Evolutionary conservation across 2,797 vertebrate genomes (phyloP), one percentile per base, ranked within the genome.

Genomic region (Epinephelus awoara): DNA sequence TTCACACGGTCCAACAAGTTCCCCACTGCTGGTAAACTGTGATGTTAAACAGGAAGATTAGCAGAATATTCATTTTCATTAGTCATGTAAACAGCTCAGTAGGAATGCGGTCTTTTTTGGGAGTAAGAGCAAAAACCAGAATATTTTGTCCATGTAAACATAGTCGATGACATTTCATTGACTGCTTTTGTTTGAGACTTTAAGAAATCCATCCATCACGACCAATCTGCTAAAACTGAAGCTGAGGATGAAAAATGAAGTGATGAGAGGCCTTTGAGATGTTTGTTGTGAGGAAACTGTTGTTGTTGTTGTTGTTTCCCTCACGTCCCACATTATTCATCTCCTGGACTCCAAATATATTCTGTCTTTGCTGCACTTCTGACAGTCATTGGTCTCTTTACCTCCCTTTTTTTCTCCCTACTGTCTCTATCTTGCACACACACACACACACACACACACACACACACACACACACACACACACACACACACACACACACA

Each of bases 371-470:
- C 49, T 55, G 44, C 7, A 14, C n/a, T 21, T 57, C 55, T 56
- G 29, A 55, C 49, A 7, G 6, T 67, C 57, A 5, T 78, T 77
- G 46, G n/a, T 76, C 52, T 73, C 61, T 42, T 64, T 49, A 54
- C 4, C 40, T n/a, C 13, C 9, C 19, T 52, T 38, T 59, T n/a
- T 5, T 40, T 10, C 21, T 21, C n/a, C 3, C n/a, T 21, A 58
- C 52, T 21, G 21, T 67, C 51, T 69, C 49, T n/a, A 11, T 50
- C 56, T 52, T 11, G 25, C 18, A 12, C 56, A 19, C 67, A 11
- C 34, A 44, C 21, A 40, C 59, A 54, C 69, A 42, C 62, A 38
- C 5, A 7, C 34, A 6, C 15, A 2, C 54, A 29, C 50, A 27
- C 70, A n/a, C 23, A 19, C 29, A 2, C 56, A 4, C 66, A 6